Evolutionary conservation across 1,140 invertebrate species (phyloP), one percentile per base, ranked within the genome.

Genomic region (Nylanderia fulva): DNA sequence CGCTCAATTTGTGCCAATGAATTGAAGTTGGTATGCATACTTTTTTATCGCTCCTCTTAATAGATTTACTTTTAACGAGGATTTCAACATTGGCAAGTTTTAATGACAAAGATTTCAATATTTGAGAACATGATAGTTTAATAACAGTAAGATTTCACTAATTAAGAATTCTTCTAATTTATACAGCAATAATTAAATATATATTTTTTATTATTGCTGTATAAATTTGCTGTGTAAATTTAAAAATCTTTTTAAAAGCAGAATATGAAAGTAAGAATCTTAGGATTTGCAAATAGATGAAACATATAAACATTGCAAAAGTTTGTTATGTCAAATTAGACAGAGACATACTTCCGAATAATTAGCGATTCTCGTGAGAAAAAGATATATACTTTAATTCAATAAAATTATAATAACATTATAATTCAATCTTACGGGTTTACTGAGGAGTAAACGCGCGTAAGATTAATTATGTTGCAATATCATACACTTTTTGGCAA

Each of bases 1-100:
- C 45, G 63, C 72, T 84, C 58, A 56, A 77, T 88, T 85, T 84
- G 58, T 48, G 15, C 64, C 45, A 33, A 72, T n/a, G n/a, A 71
- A 60, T 82, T 68, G 15, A n/a, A 80, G 13, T 58, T 82, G 24
- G 5, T 54, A 21, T 36, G 0, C 45, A n/a, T 29, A 36, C n/a
- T 76, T 36, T 63, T 61, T 61, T 29, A 29, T 76, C 29, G 11
- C 6, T 61, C 21, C n/a, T 61, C 61, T 76, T 76, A 13, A 39
- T 60, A 42, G n/a, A 29, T 82, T 82, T 33, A 21, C 7, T 60
- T 80, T 68, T 82, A 21, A 71, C n/a, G 48, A 54, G 33, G 21
- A 71, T 24, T 39, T 54, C 13, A 54, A 54, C 4, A 36, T 54
- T 1, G 15, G 8, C 0, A 36, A 13, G 39, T 24, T 48, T 68